phyloP scores from a whole-genome alignment of 2,888 invertebrate genomes.

The Acanthosepion pharaonis region DNA sequence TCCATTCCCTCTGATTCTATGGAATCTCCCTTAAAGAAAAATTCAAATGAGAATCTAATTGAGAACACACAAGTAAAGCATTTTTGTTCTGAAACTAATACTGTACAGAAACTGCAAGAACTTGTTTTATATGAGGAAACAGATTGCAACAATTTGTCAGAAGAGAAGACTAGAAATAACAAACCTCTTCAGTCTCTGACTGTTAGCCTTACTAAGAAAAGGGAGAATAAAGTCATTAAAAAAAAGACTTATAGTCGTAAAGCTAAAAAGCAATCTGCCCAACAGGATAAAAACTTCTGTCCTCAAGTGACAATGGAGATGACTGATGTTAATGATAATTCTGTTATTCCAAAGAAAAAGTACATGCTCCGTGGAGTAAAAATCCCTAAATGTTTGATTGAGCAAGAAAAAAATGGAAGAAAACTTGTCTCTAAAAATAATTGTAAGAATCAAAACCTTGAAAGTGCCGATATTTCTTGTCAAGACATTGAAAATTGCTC shows the following conservation, averaged over 20 bases:
- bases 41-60: background rate
- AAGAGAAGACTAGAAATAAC: background rate
- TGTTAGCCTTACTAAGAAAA: background rate
- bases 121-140: background rate
- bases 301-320: background rate
- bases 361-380: conserved; percentile 39
- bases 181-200: background rate
- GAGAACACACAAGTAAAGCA: no score
- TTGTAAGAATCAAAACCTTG: background rate
- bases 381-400: background rate
- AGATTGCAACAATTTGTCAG: no score
- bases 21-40: background rate
- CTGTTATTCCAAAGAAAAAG: background rate
- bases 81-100: background rate
- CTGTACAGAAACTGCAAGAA: background rate
- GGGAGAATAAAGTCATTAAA: background rate
- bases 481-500: background rate
- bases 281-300: background rate
- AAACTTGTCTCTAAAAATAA: background rate
- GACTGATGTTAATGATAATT: background rate
- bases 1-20: background rate
- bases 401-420: background rate
- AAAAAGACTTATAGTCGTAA: background rate
- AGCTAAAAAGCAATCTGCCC: no score
- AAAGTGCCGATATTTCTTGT: background rate